Base-by-base conservation (phyloP, 2,888 invertebrate genomes). In the Zele albiditarsus region DNA sequence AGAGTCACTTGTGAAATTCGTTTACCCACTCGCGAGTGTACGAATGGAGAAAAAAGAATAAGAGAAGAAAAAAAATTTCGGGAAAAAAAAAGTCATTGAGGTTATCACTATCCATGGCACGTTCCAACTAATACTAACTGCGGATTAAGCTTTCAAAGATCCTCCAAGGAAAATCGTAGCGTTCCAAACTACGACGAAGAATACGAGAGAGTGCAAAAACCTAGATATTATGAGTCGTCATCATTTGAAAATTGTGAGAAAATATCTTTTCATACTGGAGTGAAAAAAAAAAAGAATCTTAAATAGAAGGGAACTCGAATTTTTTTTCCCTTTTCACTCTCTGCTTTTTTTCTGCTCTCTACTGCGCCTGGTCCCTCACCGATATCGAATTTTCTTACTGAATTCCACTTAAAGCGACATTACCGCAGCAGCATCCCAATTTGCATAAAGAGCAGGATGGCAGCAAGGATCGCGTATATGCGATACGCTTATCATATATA, bases 381-480 rank as follows among this genome's bases (percentile, higher is more conserved):
- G 65, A 74, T 70, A 74, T 74, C 65, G 63, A 74, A 65, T 74
- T 74, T 74, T 74, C 74, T 74, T 70, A 70, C 65, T 33, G 74
- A 74, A 74, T 70, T 63, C 70, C 70, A 70, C 70, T 70, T 58
- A 57, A 71, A 42, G 58, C 28, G 70, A 70, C 65, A 57, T 70
- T 74, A 70, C 70, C 65, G 20, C 71, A 31, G 62, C 46, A 53
- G 65, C 74, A 70, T 70, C 65, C 65, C 70, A 74, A 74, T 74
- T 74, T 74, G 70, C 74, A 74, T 74, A 70, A 67, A 70, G 65
- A 74, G 74, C 65, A 58, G 65, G 74, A 46, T 42, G 31, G 62
- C 49, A 31, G 33, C 28, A 31, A 57, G n/a, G 38, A 73, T 46
- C 38, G n/a, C 33, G 28, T 63, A 69, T 23, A 63, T 49, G 57